A percentile compares a stretch with the other conserved stretches of the same genome.
These are phyloP conservation scores for Arothron firmamentum DNA, from an alignment of 2,113 vertebrate genomes.

Conservation along the genomic window DNA sequence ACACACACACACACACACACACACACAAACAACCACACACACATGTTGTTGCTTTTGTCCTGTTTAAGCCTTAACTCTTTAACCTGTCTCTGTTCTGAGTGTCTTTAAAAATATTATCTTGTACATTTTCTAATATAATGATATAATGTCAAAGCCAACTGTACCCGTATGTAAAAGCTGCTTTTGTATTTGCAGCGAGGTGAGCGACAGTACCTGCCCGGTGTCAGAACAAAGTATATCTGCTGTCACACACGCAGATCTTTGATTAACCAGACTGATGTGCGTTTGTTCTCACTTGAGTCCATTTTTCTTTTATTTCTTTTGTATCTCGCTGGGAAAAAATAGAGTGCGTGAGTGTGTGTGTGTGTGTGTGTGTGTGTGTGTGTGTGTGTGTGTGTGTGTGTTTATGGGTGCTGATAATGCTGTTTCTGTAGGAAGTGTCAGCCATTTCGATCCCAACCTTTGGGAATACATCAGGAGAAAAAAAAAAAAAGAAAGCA, in stretches of 20 bases:
- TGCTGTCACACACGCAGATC: constrained; percentile 13
- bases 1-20: constrained; percentile 26
- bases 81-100: constrained; percentile 60
- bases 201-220: constrained; percentile 8
- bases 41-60: constrained; percentile 64
- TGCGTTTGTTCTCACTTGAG: not conserved
- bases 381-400: constrained; percentile 2
- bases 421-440: constrained; percentile 69
- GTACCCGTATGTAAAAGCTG: constrained; percentile 49
- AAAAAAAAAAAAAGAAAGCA: constrained; percentile 6
- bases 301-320: not conserved
- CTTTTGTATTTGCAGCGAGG: constrained; percentile 55
- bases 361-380: constrained; percentile 1
- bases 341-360: not conserved
- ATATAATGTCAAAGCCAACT: constrained; percentile 37
- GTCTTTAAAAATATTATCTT: constrained; percentile 55
- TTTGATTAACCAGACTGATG: constrained; percentile 27
- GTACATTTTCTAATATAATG: constrained; percentile 57
- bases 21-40: constrained; percentile 9
- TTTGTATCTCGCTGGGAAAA: constrained; percentile 16
- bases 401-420: constrained; percentile 21
- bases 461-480: constrained; percentile 64
- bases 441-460: constrained; percentile 69
- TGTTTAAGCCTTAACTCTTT: constrained; percentile 78
- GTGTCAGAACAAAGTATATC: constrained; percentile 30